Evolutionary conservation across 2,888 invertebrate species (phyloP).

Genomic region (Nomada fabriciana): DNA sequence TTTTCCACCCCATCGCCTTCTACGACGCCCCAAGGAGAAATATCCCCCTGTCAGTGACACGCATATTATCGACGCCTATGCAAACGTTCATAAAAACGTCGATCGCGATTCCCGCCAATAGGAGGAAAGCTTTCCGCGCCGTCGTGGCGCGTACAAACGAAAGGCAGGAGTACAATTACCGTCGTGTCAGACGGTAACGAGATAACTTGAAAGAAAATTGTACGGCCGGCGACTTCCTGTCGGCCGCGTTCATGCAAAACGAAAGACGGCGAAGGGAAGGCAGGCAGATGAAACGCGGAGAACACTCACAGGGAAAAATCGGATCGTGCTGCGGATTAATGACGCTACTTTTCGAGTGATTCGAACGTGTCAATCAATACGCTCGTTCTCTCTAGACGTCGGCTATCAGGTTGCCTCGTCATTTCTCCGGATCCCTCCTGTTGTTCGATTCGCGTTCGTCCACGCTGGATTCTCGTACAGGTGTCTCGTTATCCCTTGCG

Average conservation of each 20-base stretch:
- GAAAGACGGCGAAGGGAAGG: slow-evolving; percentile 25
- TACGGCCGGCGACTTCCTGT: slow-evolving; percentile 38
- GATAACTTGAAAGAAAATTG: slow-evolving; percentile 64
- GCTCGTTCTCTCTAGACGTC: slow-evolving; percentile 21
- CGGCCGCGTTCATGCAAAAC: slow-evolving; percentile 42
- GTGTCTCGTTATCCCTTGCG: slow-evolving; percentile 25
- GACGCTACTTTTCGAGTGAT: slow-evolving; percentile 65
- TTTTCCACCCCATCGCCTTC: background rate
- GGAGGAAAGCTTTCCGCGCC: background rate
- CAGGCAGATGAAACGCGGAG: slow-evolving; percentile 3
- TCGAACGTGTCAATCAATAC: slow-evolving; percentile 64
- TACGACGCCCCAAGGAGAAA: background rate
- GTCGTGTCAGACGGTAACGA: slow-evolving; percentile 55
- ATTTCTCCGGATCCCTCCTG: slow-evolving; percentile 29
- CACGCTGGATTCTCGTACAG: slow-evolving; percentile 11
- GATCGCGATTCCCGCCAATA: slow-evolving; percentile 5
- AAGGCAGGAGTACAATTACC: slow-evolving; percentile 53
- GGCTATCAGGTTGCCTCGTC: slow-evolving; percentile 50
- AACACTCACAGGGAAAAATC: slow-evolving; percentile 18
- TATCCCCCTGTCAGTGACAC: background rate
- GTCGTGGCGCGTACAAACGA: slow-evolving; percentile 7
- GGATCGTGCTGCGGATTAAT: slow-evolving; percentile 66
- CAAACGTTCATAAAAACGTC: slow-evolving; percentile 1
- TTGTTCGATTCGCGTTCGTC: slow-evolving; percentile 34
- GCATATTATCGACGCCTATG: background rate